These are phyloP conservation scores for Xestobium rufovillosum DNA, from an alignment of 2,888 invertebrate species.

Conservation along the genomic window DNA sequence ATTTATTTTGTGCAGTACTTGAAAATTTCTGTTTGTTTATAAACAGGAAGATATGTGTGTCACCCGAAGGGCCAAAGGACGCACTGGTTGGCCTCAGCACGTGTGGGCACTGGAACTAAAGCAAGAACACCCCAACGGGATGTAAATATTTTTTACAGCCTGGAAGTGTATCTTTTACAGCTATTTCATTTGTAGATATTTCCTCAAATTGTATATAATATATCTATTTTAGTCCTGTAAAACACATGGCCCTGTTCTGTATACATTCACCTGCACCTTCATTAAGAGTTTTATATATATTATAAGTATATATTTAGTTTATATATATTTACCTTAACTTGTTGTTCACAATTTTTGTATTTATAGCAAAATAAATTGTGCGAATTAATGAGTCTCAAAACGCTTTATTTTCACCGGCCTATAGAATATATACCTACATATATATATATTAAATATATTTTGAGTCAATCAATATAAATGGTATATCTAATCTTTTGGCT, in stretches of 20 bases:
- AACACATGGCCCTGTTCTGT: constrained; percentile 42
- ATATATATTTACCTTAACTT: constrained; percentile 33
- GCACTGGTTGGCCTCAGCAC: constrained; percentile 96
- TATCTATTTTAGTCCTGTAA: constrained; percentile 39
- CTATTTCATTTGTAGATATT: constrained; percentile 38
- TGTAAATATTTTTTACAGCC: constrained; percentile 32
- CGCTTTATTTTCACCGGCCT: too few species aligned
- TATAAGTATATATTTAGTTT: constrained; percentile 34
- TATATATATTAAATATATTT: too few species aligned
- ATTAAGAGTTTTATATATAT: constrained; percentile 38
- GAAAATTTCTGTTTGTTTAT: constrained; percentile 22
- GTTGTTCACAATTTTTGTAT: constrained; percentile 29
- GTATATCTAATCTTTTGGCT: too few species aligned
- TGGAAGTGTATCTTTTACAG: constrained; percentile 34
- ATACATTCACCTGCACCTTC: constrained; percentile 43
- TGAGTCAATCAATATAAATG: too few species aligned
- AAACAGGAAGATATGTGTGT: constrained; percentile 40
- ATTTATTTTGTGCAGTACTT: background rate
- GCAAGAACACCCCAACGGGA: constrained; percentile 49
- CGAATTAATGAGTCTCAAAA: too few species aligned
- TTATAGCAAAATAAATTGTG: background rate
- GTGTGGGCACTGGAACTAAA: constrained; percentile 88
- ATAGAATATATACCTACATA: too few species aligned
- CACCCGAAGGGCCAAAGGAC: constrained; percentile 60
- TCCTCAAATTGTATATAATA: constrained; percentile 41